These are phyloP conservation scores for Scaptomyza reducta DNA, from an alignment of 2,888 invertebrate species.

Conservation along the genomic window DNA sequence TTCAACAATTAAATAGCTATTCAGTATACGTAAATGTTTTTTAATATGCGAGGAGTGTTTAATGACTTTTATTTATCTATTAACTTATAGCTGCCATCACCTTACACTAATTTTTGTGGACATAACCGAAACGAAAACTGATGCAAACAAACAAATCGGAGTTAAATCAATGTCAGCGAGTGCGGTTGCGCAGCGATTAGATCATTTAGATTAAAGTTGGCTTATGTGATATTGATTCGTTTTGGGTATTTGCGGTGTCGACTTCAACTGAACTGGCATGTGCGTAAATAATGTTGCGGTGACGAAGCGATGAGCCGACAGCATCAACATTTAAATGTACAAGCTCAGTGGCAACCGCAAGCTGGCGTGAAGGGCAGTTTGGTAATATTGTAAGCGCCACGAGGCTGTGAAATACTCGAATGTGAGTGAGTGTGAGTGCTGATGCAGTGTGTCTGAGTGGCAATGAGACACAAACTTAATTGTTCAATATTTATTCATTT, in stretches of 20 bases:
- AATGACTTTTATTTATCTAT: background rate
- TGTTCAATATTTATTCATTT: conserved; percentile 73
- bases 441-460: conserved; percentile 43
- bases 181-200: conserved; percentile 62
- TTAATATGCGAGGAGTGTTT: conserved; percentile 28
- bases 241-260: conserved; percentile 33
- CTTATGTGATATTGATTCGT: conserved; percentile 33
- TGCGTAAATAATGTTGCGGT: conserved; percentile 57
- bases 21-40: conserved; percentile 17
- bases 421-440: conserved; percentile 39
- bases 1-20: conserved; percentile 46
- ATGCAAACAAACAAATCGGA: conserved; percentile 37
- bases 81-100: conserved; percentile 4
- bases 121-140: conserved; percentile 25
- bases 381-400: conserved; percentile 74
- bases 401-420: conserved; percentile 67
- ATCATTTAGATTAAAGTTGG: conserved; percentile 50
- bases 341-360: conserved; percentile 49
- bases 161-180: conserved; percentile 60
- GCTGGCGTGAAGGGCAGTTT: conserved; percentile 73
- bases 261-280: conserved; percentile 14
- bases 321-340: conserved; percentile 3
- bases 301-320: conserved; percentile 27
- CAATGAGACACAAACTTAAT: conserved; percentile 66
- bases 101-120: conserved; percentile 8